phyloP scores from a whole-genome alignment of 2,888 invertebrate genomes.

The Xestobium rufovillosum region DNA sequence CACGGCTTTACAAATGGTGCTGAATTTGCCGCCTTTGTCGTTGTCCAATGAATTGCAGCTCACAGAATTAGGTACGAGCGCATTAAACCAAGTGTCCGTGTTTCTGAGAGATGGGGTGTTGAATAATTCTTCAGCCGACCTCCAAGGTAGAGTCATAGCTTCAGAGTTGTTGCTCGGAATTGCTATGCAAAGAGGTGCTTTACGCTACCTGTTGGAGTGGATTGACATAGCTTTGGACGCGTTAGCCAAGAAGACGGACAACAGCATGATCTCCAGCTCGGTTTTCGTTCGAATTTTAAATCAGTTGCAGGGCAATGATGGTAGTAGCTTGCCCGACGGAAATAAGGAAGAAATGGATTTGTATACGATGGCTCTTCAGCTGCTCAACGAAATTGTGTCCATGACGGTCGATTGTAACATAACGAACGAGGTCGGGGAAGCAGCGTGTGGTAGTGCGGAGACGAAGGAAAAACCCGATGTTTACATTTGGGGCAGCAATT shows the following conservation, averaged over 20 bases:
- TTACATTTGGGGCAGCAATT: slow-evolving; percentile 60
- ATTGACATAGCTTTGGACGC: slow-evolving; percentile 51
- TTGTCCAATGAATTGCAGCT: slow-evolving; percentile 53
- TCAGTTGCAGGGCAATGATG: slow-evolving; percentile 32
- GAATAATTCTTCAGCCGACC: slow-evolving; percentile 46
- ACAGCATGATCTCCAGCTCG: slow-evolving; percentile 29
- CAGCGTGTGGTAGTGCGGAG: slow-evolving; percentile 27
- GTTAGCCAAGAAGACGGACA: slow-evolving; percentile 25
- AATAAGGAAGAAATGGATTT: slow-evolving; percentile 33
- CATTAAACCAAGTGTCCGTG: slow-evolving; percentile 48
- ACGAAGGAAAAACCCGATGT: slow-evolving; percentile 45
- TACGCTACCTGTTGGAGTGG: slow-evolving; percentile 55
- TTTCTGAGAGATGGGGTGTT: slow-evolving; percentile 49
- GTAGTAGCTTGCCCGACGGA: slow-evolving; percentile 21
- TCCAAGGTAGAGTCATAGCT: slow-evolving; percentile 40
- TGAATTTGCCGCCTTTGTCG: slow-evolving; percentile 50
- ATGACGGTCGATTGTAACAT: slow-evolving; percentile 43
- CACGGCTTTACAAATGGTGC: slow-evolving; percentile 50
- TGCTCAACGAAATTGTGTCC: slow-evolving; percentile 47
- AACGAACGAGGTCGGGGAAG: slow-evolving; percentile 25
- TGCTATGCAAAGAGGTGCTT: slow-evolving; percentile 53
- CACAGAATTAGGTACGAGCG: slow-evolving; percentile 45
- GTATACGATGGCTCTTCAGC: slow-evolving; percentile 48
- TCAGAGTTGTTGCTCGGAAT: slow-evolving; percentile 50
- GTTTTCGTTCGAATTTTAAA: slow-evolving; percentile 34